Base-by-base conservation (phyloP, 2,797 vertebrate species). In the Otolemur crassicaudatus region DNA sequence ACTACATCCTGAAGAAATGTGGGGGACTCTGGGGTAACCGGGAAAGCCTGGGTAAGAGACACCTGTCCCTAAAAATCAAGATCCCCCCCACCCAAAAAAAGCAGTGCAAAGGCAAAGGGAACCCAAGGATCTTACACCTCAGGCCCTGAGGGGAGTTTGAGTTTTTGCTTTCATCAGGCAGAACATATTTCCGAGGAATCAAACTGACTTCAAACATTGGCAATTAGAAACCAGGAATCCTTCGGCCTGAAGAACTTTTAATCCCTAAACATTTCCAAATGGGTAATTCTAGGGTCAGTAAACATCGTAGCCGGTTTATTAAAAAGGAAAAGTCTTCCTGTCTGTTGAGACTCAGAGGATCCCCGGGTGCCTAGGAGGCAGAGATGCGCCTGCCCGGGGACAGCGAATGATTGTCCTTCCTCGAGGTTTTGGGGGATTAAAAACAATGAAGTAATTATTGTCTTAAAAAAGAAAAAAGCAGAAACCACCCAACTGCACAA, bases 211-310 rank as follows among this genome's bases (percentile, higher is more conserved):
- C 97, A 98, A 96, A 97, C 96, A 96, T 97, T 40, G 90, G 96
- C 97, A 97, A 95, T 97, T 97, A 97, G 96, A 97, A 97, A 97
- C 94, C 94, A 90, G 93, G 94, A 94, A 93, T 95, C 96, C 63
- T 56, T 93, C 13, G 63, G 81, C 85, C 94, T 49, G 90, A 81
- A 72, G 94, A 89, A 97, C 61, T 97, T 97, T 92, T 86, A 96
- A 93, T 96, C 81, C 77, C 85, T 97, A 97, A 97, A 96, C 81
- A 95, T 96, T 98, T 97, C 96, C 97, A 98, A 98, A 97, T 97
- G 97, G 96, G 91, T 90, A 90, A 92, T 92, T 89, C 94, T 83
- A 76, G 95, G 97, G 95, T 95, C 94, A 88, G 95, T 76, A 27
- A 65, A 72, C 80, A 94, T 82, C 80, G 5, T 34, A 90, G 93